Evolutionary conservation across 2,888 invertebrate genomes (phyloP), one percentile per base, ranked within the genome.

Genomic region (Drosophila subsilvestris): DNA sequence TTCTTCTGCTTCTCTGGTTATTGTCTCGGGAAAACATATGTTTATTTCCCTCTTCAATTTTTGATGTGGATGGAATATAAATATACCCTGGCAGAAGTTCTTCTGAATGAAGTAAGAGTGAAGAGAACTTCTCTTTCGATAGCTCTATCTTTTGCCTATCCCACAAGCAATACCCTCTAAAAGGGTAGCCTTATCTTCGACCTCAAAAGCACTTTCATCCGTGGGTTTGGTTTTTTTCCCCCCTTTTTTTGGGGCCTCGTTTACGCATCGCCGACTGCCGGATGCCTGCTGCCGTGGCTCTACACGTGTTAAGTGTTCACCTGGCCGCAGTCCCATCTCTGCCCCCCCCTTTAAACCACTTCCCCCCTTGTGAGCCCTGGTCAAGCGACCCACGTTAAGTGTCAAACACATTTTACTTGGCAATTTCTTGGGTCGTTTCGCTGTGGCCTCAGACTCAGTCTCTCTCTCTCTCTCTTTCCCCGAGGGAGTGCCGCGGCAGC

Each of bases 321-420:
- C 66, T 55, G 32, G 43, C 56, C n/a, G 37, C 14, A 37, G 37
- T n/a, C n/a, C 37, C 37, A 6, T 0, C 37, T 6, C 14, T 42
- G 14, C 22, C 12, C 7, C 32, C 29, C 43, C 45, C 18, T 2
- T 37, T 14, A 17, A 49, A 53, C 54, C 67, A 32, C 74, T 57
- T 12, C 32, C 57, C 50, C 48, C 55, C 17, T 37, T 44, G 43
- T 37, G 18, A 2, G 20, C 20, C 71, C 53, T 65, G 81, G 81
- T 86, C 87, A 58, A 85, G 77, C 82, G 88, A 82, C 82, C 82
- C 71, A 82, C 88, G 88, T 82, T 87, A 87, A 85, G 77, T 87
- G 82, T 82, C 82, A 82, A 82, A 87, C 85, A 76, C 87, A 82
- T 85, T 82, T 82, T 85, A 72, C 82, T 76, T 76, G 73, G 79